Conservation (phyloP, 1,140 invertebrate species). For the Littorina saxatilis region DNA sequence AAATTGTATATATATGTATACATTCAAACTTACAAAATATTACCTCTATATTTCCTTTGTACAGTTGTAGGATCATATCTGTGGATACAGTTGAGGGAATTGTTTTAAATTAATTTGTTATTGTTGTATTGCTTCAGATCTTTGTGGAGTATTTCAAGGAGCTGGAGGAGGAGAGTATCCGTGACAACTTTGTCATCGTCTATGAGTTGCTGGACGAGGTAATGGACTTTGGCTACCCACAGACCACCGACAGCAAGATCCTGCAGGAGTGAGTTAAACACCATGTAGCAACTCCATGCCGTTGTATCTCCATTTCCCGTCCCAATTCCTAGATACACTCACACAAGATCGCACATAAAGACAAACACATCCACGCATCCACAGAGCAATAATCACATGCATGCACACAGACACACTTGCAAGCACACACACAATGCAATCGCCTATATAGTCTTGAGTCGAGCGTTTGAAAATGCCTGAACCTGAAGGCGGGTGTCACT, state of each 20-base stretch:
- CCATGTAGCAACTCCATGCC: background rate
- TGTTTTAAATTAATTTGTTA: no score
- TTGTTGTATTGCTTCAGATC: slow-evolving; percentile 81
- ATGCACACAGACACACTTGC: background rate
- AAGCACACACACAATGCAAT: no score
- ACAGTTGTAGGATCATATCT: no score
- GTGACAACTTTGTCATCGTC: slow-evolving; percentile 99
- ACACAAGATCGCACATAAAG: background rate
- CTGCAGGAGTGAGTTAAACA: slow-evolving; percentile 90
- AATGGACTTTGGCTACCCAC: slow-evolving; percentile 99
- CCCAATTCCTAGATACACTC: background rate
- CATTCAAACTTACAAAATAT: no score
- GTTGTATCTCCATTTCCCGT: background rate
- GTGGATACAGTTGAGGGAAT: no score
- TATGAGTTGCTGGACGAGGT: slow-evolving; percentile 99
- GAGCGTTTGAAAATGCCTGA: no score
- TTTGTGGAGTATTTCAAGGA: slow-evolving; percentile 99
- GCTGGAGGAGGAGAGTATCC: slow-evolving; percentile 98
- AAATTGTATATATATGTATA: no score
- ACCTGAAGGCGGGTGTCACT: no score
- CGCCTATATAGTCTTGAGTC: no score
- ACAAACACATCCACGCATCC: background rate
- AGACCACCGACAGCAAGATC: slow-evolving; percentile 99
- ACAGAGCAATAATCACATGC: background rate
- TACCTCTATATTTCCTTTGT: no score